phyloP scores from a whole-genome alignment of 2,888 invertebrate species.

The Platerodrilus igneus region DNA sequence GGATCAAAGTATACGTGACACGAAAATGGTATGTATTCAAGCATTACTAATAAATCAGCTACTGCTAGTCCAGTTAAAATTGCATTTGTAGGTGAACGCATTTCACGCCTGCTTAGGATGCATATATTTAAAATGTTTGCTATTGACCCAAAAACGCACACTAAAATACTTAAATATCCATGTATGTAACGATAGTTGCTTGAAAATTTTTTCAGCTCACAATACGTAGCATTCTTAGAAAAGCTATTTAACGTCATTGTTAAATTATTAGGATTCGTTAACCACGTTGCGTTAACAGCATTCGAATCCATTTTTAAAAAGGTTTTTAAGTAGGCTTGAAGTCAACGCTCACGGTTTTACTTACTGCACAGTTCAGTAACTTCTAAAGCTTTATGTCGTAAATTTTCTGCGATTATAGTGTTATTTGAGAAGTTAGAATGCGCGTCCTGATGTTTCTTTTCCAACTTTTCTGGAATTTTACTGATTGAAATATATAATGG shows the following conservation, averaged over 20 bases:
- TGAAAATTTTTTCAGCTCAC: conserved; percentile 57
- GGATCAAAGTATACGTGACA: conserved; percentile 72
- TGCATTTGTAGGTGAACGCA: conserved; percentile 87
- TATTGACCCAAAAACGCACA: conserved; percentile 85
- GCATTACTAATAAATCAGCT: conserved; percentile 90
- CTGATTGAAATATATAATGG: no score
- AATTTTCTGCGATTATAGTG: no score
- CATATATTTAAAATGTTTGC: conserved; percentile 90
- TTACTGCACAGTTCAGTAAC: no score
- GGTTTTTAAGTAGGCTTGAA: no score
- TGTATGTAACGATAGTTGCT: conserved; percentile 68
- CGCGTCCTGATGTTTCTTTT: no score
- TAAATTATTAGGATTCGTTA: conserved; percentile 5
- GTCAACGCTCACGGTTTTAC: no score
- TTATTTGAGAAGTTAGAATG: no score
- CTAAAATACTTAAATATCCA: conserved; percentile 78
- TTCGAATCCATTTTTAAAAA: no score
- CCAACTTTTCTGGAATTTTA: no score
- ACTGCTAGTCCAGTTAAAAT: conserved; percentile 87
- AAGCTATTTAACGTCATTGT: conserved; percentile 3
- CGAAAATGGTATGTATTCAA: conserved; percentile 89
- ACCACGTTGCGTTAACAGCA: no score
- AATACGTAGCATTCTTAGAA: conserved; percentile 28
- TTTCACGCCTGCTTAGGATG: conserved; percentile 82
- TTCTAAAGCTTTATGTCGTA: no score